A percentile compares a stretch with the other conserved stretches of the same genome.
Conservation (phyloP, 2,113 vertebrate genomes). For the Gnathonemus echidnorhynchus region DNA sequence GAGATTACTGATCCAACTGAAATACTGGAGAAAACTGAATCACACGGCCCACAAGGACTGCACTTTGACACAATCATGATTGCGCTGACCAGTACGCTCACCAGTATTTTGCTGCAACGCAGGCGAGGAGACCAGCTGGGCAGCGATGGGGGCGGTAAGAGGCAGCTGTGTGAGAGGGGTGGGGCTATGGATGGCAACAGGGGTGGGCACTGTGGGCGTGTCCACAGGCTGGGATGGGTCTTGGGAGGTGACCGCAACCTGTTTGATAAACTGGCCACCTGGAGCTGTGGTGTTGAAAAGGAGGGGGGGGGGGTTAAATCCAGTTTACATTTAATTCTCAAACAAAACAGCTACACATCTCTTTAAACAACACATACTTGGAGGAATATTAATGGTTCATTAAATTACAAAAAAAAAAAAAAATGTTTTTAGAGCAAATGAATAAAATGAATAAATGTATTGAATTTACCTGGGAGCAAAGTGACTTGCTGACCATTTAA, state of each 20-base stretch:
- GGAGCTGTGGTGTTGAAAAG: conserved; percentile 51
- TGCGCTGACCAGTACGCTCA: background rate
- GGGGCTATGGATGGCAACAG: conserved; percentile 66
- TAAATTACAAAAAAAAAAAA: background rate
- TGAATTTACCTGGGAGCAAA: conserved; percentile 65
- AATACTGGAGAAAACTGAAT: background rate
- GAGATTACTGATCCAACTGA: background rate
- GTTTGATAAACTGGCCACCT: conserved; percentile 69
- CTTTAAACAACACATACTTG: background rate
- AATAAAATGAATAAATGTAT: background rate
- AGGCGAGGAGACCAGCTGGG: conserved; percentile 28
- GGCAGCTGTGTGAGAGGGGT: conserved; percentile 56
- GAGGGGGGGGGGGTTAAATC: background rate
- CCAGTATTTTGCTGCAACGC: background rate
- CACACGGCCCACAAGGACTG: background rate
- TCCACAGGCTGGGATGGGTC: conserved; percentile 67
- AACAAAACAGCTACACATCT: background rate
- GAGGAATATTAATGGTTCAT: background rate
- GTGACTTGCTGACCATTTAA: conserved; percentile 75
- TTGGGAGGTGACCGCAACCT: conserved; percentile 61
- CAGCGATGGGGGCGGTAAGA: conserved; percentile 45
- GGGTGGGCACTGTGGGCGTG: conserved; percentile 54
- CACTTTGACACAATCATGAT: background rate
- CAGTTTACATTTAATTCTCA: background rate
- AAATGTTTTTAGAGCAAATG: background rate